phyloP scores from a whole-genome alignment of 2,888 invertebrate genomes.

The Acrobasis consociella region DNA sequence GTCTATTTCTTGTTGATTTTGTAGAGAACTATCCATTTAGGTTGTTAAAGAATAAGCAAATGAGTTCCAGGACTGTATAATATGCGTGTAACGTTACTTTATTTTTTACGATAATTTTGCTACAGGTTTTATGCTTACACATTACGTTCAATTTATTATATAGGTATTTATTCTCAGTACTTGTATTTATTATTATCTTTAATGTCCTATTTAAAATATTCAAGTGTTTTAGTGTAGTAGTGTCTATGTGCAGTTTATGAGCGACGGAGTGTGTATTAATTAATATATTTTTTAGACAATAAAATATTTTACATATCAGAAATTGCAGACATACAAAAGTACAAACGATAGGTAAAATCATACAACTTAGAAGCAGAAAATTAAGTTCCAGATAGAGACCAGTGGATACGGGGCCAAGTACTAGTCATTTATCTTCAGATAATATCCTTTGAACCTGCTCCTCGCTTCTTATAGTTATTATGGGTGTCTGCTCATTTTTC shows the following conservation, averaged over 20 bases:
- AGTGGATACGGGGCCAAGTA: neutral
- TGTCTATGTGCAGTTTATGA: no score
- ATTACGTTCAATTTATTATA: neutral
- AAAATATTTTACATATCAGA: no score
- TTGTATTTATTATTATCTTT: neutral
- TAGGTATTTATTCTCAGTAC: no score
- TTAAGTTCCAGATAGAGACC: neutral
- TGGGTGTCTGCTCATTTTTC: neutral
- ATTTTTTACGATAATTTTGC: no score
- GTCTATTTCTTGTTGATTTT: no score
- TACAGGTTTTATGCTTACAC: neutral
- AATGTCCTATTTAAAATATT: no score
- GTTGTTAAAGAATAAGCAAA: neutral
- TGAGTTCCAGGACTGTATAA: neutral
- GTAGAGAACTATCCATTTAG: no score
- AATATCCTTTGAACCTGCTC: neutral
- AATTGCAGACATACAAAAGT: neutral
- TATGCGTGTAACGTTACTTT: neutral
- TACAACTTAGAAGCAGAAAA: neutral
- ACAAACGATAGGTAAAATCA: neutral
- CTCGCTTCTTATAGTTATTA: neutral
- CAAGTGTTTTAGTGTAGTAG: no score
- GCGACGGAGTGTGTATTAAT: no score
- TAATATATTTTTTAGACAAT: no score
- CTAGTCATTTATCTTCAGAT: neutral